Evolutionary conservation across 2,888 invertebrate genomes (phyloP), one percentile per base, ranked within the genome.

Genomic region (Plebejus melissa): DNA sequence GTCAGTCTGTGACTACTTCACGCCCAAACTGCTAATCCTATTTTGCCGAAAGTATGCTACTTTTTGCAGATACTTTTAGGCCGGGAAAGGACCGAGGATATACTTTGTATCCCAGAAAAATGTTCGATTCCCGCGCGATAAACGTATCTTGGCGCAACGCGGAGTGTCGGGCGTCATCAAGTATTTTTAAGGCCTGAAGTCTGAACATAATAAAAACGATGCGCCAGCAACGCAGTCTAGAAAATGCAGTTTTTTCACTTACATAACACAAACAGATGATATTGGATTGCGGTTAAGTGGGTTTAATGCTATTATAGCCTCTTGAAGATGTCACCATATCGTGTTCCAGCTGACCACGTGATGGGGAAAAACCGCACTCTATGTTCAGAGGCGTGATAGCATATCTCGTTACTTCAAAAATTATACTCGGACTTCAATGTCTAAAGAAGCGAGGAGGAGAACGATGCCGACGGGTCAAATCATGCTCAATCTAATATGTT

Each of bases 221-320:
- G 0, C 11, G 13, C 65, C 1, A 65, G 36, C 13, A 65, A 65
- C 65, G 65, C 32, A 65, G 65, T 32, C 65, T 65, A 32, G 65
- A 65, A 65, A 32, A 65, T 13, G 32, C 65, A 32, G 65, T 65
- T 65, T 65, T 65, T 65, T 13, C 32, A 65, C 65, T 65, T 65
- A 65, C 32, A 65, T 65, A 65, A 65, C 13, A 13, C 28, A 65
- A 50, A 72, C 16, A 71, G 46, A 71, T 71, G 71, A 50, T 71
- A 72, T 72, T 54, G 72, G 72, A 72, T 72, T 32, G 54, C 54
- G 72, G 72, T 72, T 72, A 72, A 72, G 72, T 72, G 72, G 72
- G 41, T 54, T 32, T 72, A 72, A 50, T 72, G 28, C 72, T 54
- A 32, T 28, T 72, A 72, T 46, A 32, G 46, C 46, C 72, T 32